These are phyloP conservation scores for Mythimna pallens DNA, from an alignment of 2,888 invertebrate genomes.

Conservation along the genomic window DNA sequence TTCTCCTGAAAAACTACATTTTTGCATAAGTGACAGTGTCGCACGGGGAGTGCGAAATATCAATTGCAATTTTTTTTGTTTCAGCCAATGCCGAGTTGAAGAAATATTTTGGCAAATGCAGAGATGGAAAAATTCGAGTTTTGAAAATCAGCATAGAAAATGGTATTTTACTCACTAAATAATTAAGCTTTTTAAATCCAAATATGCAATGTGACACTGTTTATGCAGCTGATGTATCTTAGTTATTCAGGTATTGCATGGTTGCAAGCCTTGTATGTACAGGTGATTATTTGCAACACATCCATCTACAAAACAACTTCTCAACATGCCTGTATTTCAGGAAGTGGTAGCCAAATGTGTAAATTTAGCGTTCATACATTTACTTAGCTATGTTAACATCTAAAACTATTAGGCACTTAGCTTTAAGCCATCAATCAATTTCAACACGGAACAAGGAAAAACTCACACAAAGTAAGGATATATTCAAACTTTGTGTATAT, in stretches of 20 bases:
- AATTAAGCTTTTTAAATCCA: neutral
- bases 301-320: neutral
- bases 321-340: neutral
- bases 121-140: constrained; percentile 94
- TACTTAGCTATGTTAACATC: neutral
- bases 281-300: neutral
- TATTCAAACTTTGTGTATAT: too few relatives aligned
- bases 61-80: constrained; percentile 68
- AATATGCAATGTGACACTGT: neutral
- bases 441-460: too few relatives aligned
- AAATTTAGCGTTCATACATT: neutral
- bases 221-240: neutral
- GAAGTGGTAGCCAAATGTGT: neutral
- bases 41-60: too few relatives aligned
- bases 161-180: constrained; percentile 88
- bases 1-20: too few relatives aligned
- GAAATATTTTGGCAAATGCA: constrained; percentile 95
- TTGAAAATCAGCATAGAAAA: constrained; percentile 96
- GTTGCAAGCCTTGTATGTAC: neutral
- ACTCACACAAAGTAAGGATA: too few relatives aligned
- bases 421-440: too few relatives aligned
- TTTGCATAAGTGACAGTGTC: too few relatives aligned
- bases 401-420: too few relatives aligned
- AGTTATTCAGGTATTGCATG: neutral
- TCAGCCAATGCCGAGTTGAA: constrained; percentile 95